Conservation (phyloP, 92 coral and sea anemone species). For the Heliopora coerulea region DNA sequence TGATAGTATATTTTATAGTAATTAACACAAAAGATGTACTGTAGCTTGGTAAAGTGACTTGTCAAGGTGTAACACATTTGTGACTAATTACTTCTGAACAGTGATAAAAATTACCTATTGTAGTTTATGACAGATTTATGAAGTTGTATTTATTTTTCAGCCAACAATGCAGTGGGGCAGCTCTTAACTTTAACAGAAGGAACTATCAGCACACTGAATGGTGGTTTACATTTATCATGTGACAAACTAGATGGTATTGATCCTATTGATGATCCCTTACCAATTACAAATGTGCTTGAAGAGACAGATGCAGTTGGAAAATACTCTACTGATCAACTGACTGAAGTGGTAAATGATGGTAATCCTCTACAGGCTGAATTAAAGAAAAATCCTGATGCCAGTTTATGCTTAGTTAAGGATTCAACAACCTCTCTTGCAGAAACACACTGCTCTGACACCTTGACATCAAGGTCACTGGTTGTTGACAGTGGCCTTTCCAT, state of each 20-base stretch:
- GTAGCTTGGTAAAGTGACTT: too few species aligned
- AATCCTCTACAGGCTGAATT: neutral
- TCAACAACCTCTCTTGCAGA: neutral
- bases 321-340: neutral
- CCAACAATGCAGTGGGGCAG: slow-evolving; percentile 73
- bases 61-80: too few species aligned
- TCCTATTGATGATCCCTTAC: slow-evolving; percentile 22
- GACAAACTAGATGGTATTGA: slow-evolving; percentile 20
- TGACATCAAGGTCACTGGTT: neutral
- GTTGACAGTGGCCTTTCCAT: neutral
- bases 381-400: neutral
- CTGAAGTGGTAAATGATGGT: neutral
- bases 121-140: too few species aligned
- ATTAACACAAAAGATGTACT: too few species aligned
- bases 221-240: slow-evolving; percentile 11
- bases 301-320: neutral
- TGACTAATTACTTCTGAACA: too few species aligned
- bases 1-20: too few species aligned
- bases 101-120: too few species aligned
- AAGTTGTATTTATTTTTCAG: slow-evolving; percentile 54
- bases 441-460: neutral
- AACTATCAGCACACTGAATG: slow-evolving; percentile 20
- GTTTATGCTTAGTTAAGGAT: neutral
- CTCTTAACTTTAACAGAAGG: slow-evolving; percentile 51
- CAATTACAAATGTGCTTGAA: slow-evolving; percentile 3